Base-by-base conservation (phyloP, 1,140 invertebrate species). In the Antheraea pernyi region DNA sequence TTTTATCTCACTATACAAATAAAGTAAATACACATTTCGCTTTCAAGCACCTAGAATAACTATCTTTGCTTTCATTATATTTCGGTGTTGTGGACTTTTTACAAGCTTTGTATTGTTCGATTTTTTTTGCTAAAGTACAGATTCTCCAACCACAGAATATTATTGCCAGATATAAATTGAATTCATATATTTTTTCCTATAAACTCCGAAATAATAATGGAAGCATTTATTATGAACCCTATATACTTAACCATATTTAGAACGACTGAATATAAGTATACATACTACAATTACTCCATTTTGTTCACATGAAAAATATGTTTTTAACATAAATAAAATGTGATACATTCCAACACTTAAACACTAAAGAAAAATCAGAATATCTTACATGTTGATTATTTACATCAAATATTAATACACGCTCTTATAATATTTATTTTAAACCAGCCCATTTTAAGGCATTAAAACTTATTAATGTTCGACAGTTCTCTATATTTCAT, bases 251-350 rank as follows among this genome's bases (percentile, higher is more conserved):
- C 46, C 1, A 53, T 13, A 16, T 53, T 13, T 53, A 53, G 6
- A 53, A 53, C 0, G 16, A 53, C 16, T 42, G 1, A 53, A 16
- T 53, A 6, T 13, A 53, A 16, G 46, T 53, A 53, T 13, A 42
- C 39, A 42, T 42, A 53, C 16, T 53, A 53, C 13, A 53, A 53
- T 53, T 53, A 53, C 46, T 53, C 1, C 16, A 42, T 53, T n/a
- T 53, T 53, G 11, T 53, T 53, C 46, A 53, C 46, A 53, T 13
- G 46, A 16, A 53, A 53, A 16, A 53, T 53, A 53, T 53, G 46
- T 53, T 53, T 66, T 82, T 78, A 89, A 87, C 86, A 84, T 81
- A 89, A 89, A 83, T 89, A 86, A 84, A 89, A 87, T 89, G 85
- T 89, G 81, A 89, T 86, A 76, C 61, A 78, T 60, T 67, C 84